phyloP scores from a whole-genome alignment of 92 coral and sea anemone genomes.

The Actinernus sp. region DNA sequence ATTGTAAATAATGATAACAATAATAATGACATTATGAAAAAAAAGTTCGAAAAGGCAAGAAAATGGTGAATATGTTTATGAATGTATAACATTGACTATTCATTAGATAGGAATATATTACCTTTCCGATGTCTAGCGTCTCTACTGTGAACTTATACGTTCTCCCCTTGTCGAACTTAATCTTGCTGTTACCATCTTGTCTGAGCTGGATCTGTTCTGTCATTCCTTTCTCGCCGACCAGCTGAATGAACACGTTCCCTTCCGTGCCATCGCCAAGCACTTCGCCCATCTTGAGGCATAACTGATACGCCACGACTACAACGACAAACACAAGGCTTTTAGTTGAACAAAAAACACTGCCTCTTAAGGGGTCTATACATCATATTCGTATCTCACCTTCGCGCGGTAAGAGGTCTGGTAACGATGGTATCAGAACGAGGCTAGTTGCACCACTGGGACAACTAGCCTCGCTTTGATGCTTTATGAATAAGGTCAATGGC shows the following conservation, averaged over 20 bases:
- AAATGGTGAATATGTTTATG: neutral
- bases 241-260: slow-evolving; percentile 92
- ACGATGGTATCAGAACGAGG: too few species aligned
- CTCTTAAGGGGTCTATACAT: too few species aligned
- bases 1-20: too few species aligned
- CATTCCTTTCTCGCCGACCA: slow-evolving; percentile 93
- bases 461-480: too few species aligned
- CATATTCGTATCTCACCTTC: too few species aligned
- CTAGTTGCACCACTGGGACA: too few species aligned
- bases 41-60: too few species aligned
- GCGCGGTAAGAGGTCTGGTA: too few species aligned
- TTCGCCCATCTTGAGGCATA: slow-evolving; percentile 98
- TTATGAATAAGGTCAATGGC: too few species aligned
- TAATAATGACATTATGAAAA: too few species aligned
- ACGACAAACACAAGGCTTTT: neutral
- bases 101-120: too few species aligned
- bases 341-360: too few species aligned
- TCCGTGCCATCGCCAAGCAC: slow-evolving; percentile 96
- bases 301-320: slow-evolving; percentile 94
- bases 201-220: slow-evolving; percentile 94
- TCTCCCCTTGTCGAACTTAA: slow-evolving; percentile 95
- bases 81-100: neutral
- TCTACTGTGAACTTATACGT: slow-evolving; percentile 98
- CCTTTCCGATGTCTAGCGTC: slow-evolving; percentile 93
- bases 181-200: slow-evolving; percentile 87